Evolutionary conservation across 2,888 invertebrate species (phyloP), one percentile per base, ranked within the genome.

Genomic region (Nomada goodeniana): DNA sequence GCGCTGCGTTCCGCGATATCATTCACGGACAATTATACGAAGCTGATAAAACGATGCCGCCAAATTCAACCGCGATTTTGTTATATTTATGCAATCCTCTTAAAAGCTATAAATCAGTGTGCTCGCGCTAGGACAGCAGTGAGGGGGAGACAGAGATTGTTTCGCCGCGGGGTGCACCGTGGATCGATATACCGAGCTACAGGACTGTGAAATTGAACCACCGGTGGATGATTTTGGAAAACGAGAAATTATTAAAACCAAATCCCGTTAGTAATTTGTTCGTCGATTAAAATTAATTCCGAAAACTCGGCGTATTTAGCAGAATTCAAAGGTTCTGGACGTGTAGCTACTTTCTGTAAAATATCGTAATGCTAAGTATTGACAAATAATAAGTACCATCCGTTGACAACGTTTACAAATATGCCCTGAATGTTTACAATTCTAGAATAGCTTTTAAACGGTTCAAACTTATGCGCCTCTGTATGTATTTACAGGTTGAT

Each of bases 21-120:
- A 60, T 72, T 83, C 77, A 36, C 53, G 59, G 55, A 76, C 80
- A 86, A 86, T 85, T 85, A 82, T 76, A 71, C 63, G 67, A 69
- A 52, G 65, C 72, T 80, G 79, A 71, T 79, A 83, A 83, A 85
- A 69, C 64, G 53, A 29, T 53, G 52, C 60, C 79, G 79, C 53
- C 60, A 55, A 69, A 70, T 69, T 64, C 72, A 13, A 61, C 60
- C 47, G 18, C 68, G 68, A 72, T 72, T 79, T 67, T 26, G 42
- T 71, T 68, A 50, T 68, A 57, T 68, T 63, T 44, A 42, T 44
- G 80, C 72, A 72, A 68, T 80, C 80, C 80, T 72, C 80, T 81
- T 79, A 68, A 80, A 79, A 69, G 80, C 63, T 50, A 69, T 69
- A 64, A 73, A 69, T 81, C 80, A 60, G 13, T 7, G n/a, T 53